Evolutionary conservation across 35 echinoderm and acorn worm genomes (phyloP).

Genomic region (Nesometra sesokonis): DNA sequence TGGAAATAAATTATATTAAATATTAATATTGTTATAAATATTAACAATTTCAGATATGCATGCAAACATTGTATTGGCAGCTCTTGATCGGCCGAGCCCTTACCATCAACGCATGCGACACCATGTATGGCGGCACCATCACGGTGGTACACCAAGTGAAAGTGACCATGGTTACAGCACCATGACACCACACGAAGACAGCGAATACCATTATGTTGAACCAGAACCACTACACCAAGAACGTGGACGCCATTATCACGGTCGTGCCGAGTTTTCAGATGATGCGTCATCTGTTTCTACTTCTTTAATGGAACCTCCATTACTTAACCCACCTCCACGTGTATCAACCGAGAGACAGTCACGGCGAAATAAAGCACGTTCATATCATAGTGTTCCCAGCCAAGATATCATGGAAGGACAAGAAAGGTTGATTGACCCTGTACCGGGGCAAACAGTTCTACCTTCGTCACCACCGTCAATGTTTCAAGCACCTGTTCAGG

Average conservation of each 20-base stretch:
- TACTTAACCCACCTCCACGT: not conserved
- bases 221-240: constrained; percentile 61
- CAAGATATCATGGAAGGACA: constrained; percentile 57
- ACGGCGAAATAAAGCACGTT: constrained; percentile 23
- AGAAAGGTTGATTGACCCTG: not conserved
- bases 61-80: constrained; percentile 79
- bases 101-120: constrained; percentile 74
- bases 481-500: constrained; percentile 45
- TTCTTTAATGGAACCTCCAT: constrained; percentile 1
- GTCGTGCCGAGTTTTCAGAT: constrained; percentile 7
- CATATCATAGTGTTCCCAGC: constrained; percentile 30
- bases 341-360: constrained; percentile 14
- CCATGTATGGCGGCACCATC: constrained; percentile 67
- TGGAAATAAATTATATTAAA: too few relatives aligned
- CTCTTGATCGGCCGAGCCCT: constrained; percentile 76
- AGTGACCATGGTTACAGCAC: constrained; percentile 99
- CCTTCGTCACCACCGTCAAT: constrained; percentile 54
- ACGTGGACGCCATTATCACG: constrained; percentile 6
- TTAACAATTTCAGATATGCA: constrained; percentile 72
- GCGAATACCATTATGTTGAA: constrained; percentile 92
- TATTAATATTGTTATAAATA: too few relatives aligned
- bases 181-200: constrained; percentile 99
- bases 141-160: constrained; percentile 66
- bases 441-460: constrained; percentile 76
- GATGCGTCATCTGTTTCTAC: not conserved